Evolutionary conservation across 2,888 invertebrate species (phyloP).

Genomic region (Netelia melanura): DNA sequence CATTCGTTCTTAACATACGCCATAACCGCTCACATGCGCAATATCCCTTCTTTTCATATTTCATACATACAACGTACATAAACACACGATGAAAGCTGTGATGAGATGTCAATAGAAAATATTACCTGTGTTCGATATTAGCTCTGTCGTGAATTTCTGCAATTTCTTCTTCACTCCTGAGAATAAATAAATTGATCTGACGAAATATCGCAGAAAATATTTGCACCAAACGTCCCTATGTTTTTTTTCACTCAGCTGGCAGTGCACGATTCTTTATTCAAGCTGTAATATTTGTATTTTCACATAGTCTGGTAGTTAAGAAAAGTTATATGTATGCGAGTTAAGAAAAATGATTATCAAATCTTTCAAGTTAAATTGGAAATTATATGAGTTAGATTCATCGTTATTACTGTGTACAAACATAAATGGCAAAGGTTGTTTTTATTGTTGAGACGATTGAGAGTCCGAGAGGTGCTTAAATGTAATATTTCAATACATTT

Average conservation of each 20-base stretch:
- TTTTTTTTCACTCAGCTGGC: background rate
- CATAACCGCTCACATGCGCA: conserved; percentile 51
- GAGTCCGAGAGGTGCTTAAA: background rate
- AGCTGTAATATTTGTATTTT: background rate
- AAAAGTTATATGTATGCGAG: too few relatives aligned
- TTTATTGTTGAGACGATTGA: too few relatives aligned
- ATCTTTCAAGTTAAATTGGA: too few relatives aligned
- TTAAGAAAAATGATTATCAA: too few relatives aligned
- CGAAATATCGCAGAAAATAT: background rate
- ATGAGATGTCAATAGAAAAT: conserved; percentile 29
- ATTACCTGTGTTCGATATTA: background rate
- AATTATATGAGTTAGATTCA: too few relatives aligned
- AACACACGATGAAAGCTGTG: conserved; percentile 1
- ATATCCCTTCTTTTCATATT: conserved; percentile 22
- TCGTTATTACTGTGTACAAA: too few relatives aligned
- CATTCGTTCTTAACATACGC: conserved; percentile 38
- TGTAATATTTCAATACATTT: background rate
- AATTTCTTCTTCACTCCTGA: background rate
- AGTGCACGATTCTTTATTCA: background rate
- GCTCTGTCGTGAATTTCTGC: background rate
- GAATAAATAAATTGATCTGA: background rate
- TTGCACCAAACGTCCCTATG: background rate
- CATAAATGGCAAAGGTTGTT: too few relatives aligned
- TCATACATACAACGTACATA: background rate
- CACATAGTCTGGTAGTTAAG: background rate